These are phyloP conservation scores for Oreonectes daqikongensis DNA, from an alignment of 2,797 vertebrate species.

Conservation along the genomic window DNA sequence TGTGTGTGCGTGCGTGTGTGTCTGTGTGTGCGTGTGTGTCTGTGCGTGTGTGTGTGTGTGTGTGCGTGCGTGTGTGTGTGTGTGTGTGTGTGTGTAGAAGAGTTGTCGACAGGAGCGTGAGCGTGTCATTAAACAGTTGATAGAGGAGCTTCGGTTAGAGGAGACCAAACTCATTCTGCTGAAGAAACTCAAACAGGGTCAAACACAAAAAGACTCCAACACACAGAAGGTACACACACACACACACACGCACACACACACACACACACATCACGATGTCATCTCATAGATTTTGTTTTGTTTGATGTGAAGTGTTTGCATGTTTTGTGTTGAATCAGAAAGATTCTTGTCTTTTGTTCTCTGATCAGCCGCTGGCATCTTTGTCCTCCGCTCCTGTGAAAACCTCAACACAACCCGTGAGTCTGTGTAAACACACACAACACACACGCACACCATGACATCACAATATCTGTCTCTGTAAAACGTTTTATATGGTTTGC, in stretches of 20 bases:
- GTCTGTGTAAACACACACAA: conserved; percentile 47
- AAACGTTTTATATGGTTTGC: too few relatives aligned
- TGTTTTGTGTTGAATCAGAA: too few relatives aligned
- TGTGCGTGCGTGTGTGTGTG: conserved; percentile 6
- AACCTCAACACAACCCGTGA: conserved; percentile 87
- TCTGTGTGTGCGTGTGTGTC: conserved; percentile 24
- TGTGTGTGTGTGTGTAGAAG: conserved; percentile 66
- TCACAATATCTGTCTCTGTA: too few relatives aligned
- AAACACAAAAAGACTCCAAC: conserved; percentile 88
- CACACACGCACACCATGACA: neutral
- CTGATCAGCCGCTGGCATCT: conserved; percentile 66
- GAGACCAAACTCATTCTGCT: conserved; percentile 93
- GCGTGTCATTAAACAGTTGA: conserved; percentile 89
- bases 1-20: too few relatives aligned
- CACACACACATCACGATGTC: neutral
- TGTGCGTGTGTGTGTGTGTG: conserved; percentile 4
- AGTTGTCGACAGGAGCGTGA: conserved; percentile 76
- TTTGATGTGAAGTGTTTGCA: too few relatives aligned
- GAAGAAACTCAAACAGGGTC: conserved; percentile 94
- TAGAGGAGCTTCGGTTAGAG: conserved; percentile 91
- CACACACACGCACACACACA: conserved; percentile 66
- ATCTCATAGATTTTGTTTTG: too few relatives aligned
- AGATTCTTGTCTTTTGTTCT: too few relatives aligned
- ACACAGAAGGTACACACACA: conserved; percentile 82
- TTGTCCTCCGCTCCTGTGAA: conserved; percentile 88